phyloP scores from a whole-genome alignment of 2,113 vertebrate genomes.

The Ursus arctos region DNA sequence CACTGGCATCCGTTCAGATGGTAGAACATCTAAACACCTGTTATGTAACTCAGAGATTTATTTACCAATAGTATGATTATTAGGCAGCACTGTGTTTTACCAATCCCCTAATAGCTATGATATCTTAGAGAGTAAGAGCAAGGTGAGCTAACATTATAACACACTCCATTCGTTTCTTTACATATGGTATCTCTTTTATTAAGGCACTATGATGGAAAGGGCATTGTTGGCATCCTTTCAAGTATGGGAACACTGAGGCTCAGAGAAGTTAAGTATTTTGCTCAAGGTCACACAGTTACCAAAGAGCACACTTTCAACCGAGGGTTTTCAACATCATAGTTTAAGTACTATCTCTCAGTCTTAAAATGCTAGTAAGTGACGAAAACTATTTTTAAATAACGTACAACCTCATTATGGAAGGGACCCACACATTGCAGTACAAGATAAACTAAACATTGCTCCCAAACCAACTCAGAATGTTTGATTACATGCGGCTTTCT shows the following conservation, averaged over 20 bases:
- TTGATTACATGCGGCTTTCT: background rate
- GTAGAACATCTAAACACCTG: constrained; percentile 29
- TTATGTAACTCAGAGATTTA: background rate
- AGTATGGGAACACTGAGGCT: background rate
- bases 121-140: background rate
- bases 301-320: background rate
- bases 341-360: background rate
- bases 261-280: background rate
- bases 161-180: background rate
- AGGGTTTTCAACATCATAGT: background rate
- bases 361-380: background rate
- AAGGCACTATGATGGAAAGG: background rate
- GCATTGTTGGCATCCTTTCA: background rate
- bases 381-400: background rate
- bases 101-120: background rate
- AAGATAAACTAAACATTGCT: background rate
- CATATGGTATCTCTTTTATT: background rate
- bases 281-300: background rate
- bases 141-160: background rate
- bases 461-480: background rate
- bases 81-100: background rate
- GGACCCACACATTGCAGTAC: background rate
- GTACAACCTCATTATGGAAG: background rate
- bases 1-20: background rate
- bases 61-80: background rate